phyloP scores from a whole-genome alignment of 2,113 vertebrate species.

The Ptyas mucosa region DNA sequence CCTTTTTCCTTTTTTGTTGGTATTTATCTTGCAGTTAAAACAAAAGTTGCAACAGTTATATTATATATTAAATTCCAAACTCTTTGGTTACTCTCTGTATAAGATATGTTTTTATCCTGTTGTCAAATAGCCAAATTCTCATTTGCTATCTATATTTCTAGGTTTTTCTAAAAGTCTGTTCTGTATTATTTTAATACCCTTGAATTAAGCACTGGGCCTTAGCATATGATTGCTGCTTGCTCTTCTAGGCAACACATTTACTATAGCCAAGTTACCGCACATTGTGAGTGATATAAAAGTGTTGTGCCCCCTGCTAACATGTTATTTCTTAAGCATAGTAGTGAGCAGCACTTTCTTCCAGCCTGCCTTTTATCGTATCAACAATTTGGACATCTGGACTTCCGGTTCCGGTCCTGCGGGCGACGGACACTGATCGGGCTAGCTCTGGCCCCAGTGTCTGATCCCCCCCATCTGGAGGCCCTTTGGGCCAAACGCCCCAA shows the following conservation, averaged over 20 bases:
- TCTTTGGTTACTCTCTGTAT: background rate
- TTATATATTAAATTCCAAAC: background rate
- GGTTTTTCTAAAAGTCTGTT: background rate
- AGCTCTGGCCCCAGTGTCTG: too few species aligned
- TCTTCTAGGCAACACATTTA: background rate
- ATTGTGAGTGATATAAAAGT: background rate
- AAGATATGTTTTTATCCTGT: background rate
- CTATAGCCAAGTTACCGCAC: background rate
- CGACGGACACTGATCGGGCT: too few species aligned
- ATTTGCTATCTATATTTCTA: slow-evolving; percentile 3
- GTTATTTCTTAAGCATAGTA: background rate
- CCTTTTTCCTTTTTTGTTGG: slow-evolving; percentile 12
- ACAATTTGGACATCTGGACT: background rate
- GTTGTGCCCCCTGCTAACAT: background rate
- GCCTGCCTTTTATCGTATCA: background rate
- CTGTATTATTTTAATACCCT: slow-evolving; percentile 17
- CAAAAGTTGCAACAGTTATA: slow-evolving; percentile 31
- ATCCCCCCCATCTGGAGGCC: too few species aligned
- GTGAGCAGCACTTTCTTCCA: background rate
- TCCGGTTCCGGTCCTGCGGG: too few species aligned
- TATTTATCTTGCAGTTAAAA: slow-evolving; percentile 7
- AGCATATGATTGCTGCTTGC: background rate
- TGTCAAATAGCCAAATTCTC: background rate
- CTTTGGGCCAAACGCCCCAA: too few species aligned
- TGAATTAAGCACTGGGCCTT: background rate